Conservation (phyloP, 2,113 vertebrate genomes). For the Excalfactoria chinensis region DNA sequence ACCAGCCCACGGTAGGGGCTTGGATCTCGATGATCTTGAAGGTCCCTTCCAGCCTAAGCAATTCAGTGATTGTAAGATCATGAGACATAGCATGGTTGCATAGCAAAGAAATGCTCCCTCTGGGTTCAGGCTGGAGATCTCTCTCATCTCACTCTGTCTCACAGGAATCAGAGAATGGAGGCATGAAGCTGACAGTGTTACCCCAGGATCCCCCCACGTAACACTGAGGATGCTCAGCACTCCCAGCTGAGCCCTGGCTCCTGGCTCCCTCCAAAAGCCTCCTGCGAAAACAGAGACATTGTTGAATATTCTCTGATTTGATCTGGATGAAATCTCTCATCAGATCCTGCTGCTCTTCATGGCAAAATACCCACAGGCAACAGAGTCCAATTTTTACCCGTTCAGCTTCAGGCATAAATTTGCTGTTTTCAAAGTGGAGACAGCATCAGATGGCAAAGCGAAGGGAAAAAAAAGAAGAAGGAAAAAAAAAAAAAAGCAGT, state of each 20-base stretch:
- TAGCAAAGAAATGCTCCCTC: not conserved
- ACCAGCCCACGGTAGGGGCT: too few relatives aligned
- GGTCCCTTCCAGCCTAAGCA: too few relatives aligned
- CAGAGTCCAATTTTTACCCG: constrained; percentile 40
- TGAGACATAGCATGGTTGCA: not conserved
- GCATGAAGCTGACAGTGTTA: not conserved
- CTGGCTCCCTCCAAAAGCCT: not conserved
- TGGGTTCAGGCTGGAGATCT: not conserved
- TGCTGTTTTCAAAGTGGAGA: constrained; percentile 48
- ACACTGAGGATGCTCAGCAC: not conserved
- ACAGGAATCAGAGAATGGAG: not conserved
- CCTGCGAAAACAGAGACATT: not conserved
- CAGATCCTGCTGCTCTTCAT: constrained; percentile 13
- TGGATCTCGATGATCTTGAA: too few relatives aligned
- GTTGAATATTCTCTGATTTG: constrained; percentile 53
- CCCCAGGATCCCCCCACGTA: not conserved
- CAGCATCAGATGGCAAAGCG: constrained; percentile 26
- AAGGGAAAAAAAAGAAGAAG: not conserved
- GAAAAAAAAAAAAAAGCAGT: not conserved
- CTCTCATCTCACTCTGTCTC: not conserved
- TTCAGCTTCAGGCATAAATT: constrained; percentile 55
- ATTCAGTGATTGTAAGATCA: too few relatives aligned
- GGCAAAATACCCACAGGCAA: constrained; percentile 51
- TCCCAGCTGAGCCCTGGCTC: constrained; percentile 2
- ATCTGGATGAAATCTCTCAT: constrained; percentile 56